Conservation (phyloP, 2,888 invertebrate genomes). For the Piscicola geometra region DNA sequence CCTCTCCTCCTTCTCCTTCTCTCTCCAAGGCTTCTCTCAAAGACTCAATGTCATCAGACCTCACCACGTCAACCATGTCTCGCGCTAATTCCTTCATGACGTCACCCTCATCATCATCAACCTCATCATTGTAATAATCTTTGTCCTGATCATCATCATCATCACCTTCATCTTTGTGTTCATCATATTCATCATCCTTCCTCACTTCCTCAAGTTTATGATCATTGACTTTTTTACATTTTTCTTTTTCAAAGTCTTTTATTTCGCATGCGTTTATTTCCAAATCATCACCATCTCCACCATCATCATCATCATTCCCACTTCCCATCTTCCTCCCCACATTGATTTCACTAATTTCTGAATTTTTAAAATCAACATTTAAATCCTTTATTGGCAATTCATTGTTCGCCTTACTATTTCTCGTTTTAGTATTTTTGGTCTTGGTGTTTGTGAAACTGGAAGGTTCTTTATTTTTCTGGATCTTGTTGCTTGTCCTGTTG, state of each 20-base stretch:
- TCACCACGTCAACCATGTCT: slow-evolving; percentile 36
- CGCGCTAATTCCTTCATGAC: not conserved
- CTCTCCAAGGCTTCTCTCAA: slow-evolving; percentile 34
- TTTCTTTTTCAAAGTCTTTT: too few species aligned
- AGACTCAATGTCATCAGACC: slow-evolving; percentile 36
- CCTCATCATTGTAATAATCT: slow-evolving; percentile 3
- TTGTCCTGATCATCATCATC: slow-evolving; percentile 13
- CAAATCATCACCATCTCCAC: not conserved
- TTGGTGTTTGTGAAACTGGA: too few species aligned
- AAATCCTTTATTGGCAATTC: too few species aligned
- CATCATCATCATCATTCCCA: not conserved
- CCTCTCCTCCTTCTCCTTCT: slow-evolving; percentile 22
- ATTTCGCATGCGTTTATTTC: not conserved
- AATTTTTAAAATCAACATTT: too few species aligned
- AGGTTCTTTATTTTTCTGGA: too few species aligned
- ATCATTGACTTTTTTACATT: too few species aligned
- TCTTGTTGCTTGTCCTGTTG: too few species aligned
- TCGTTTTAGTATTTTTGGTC: too few species aligned
- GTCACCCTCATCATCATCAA: slow-evolving; percentile 11
- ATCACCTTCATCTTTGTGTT: slow-evolving; percentile 1
- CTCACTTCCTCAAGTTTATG: too few species aligned
- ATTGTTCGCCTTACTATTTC: too few species aligned
- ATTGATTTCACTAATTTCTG: too few species aligned
- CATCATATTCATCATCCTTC: slow-evolving; percentile 12
- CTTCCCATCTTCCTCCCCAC: too few species aligned